phyloP scores from a whole-genome alignment of 2,888 invertebrate species.

The Celastrina argiolus region DNA sequence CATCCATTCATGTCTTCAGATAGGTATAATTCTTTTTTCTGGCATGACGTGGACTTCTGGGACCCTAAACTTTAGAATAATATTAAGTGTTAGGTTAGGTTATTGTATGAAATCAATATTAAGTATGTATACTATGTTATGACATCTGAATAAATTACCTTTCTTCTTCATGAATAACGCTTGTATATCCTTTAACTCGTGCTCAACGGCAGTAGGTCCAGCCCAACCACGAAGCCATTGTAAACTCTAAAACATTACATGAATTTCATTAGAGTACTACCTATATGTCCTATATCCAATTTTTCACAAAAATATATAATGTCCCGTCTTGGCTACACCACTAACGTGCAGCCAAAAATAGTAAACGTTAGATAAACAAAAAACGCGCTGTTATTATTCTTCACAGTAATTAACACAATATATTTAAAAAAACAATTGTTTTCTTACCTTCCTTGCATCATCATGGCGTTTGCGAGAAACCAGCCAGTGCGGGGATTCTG shows the following conservation, averaged over 20 bases:
- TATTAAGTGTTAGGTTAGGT: too few species aligned
- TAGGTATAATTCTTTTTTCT: too few species aligned
- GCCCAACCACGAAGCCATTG: constrained; percentile 91
- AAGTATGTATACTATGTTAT: neutral
- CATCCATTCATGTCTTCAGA: too few species aligned
- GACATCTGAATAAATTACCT: constrained; percentile 28
- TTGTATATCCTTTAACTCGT: constrained; percentile 77
- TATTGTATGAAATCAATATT: neutral
- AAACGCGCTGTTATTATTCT: too few species aligned
- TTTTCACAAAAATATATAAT: too few species aligned
- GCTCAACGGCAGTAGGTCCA: constrained; percentile 75
- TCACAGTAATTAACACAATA: too few species aligned
- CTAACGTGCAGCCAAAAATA: neutral
- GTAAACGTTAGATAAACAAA: too few species aligned
- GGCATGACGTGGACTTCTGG: too few species aligned
- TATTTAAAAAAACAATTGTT: too few species aligned
- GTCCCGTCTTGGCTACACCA: neutral
- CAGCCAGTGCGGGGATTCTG: constrained; percentile 90
- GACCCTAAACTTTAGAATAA: too few species aligned
- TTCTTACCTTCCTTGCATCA: constrained; percentile 79
- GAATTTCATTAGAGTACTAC: neutral
- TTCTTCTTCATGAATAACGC: constrained; percentile 51
- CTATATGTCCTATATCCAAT: too few species aligned
- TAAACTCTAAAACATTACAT: constrained; percentile 66
- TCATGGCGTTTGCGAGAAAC: constrained; percentile 80